Base-by-base conservation (phyloP, 2,113 vertebrate genomes). In the Apistogramma diplotaenia region DNA sequence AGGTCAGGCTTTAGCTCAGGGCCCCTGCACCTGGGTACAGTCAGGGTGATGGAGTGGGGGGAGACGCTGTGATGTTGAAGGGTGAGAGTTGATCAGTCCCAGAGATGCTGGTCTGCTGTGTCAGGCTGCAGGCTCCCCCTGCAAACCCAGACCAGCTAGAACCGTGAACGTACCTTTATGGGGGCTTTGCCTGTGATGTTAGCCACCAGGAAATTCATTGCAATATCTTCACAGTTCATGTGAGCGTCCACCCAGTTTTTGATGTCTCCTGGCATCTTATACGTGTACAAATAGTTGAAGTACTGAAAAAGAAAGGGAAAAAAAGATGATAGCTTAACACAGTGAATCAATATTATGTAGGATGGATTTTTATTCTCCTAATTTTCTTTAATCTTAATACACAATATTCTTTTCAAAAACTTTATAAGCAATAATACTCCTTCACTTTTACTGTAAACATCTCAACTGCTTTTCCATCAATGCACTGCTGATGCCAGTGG, bases 191-290 rank as follows among this genome's bases (percentile, higher is more conserved):
- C 98, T 1, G 98, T 99, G 90, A 99, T 96, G 81, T 99, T 99
- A 3, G 98, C 97, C 80, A 99, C 98, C 19, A 99, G 95, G 89
- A 99, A 99, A 91, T 99, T 99, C 97, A 99, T 99, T 75, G 98
- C 98, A 55, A 99, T 99, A 85, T 99, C 98, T 92, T 99, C 98
- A 87, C 98, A 99, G 91, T 99, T 99, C 98, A 99, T 99, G 67
- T 99, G 98, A 8, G 97, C 97, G 25, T 99, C 98, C 84, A 99
- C 98, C 98, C 98, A 99, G 59, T 97, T 99, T 95, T 99, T 99
- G 91, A 99, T 99, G 90, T 99, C 98, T 78, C 98, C 98, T 12
- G 98, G 98, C 98, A 99, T 99, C 93, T 99, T 99, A 89, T 99
- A 99, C 3, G 98, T 98, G 87, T 99, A 99, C 87, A 99, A 94